Percentiles rank a stretch among this genome's conserved stretches.
Evolutionary conservation across 2,888 invertebrate species (phyloP).

Genomic region (Schizotus pectinicornis): DNA sequence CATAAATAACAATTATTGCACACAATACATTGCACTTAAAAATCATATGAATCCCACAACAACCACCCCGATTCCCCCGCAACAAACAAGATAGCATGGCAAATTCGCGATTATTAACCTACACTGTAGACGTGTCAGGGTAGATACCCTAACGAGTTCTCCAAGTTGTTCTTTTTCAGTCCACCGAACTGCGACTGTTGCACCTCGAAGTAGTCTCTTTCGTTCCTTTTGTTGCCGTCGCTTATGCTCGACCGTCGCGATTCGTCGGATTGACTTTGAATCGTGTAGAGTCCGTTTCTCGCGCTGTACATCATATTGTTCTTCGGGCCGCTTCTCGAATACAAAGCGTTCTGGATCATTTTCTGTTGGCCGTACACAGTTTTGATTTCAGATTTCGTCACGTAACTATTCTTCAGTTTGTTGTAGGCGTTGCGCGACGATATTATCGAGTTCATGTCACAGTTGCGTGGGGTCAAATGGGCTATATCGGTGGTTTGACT

Average conservation of each 20-base stretch:
- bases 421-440: constrained; percentile 43
- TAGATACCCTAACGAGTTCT: constrained; percentile 70
- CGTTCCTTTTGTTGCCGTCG: constrained; percentile 16
- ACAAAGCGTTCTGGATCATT: constrained; percentile 52
- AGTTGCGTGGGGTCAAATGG: constrained; percentile 53
- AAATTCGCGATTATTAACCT: neutral
- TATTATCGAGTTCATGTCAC: constrained; percentile 37
- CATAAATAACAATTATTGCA: constrained; percentile 30
- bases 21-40: constrained; percentile 25
- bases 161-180: constrained; percentile 57
- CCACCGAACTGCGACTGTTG: constrained; percentile 13
- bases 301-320: constrained; percentile 53
- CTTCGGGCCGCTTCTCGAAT: constrained; percentile 37
- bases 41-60: constrained; percentile 1
- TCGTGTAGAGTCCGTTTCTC: constrained; percentile 58
- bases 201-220: constrained; percentile 39
- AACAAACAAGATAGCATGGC: constrained; percentile 22
- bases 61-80: constrained; percentile 14
- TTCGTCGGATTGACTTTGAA: constrained; percentile 59
- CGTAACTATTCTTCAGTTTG: constrained; percentile 35
- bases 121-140: constrained; percentile 58
- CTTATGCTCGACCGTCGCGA: constrained; percentile 50
- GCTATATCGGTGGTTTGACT: constrained; percentile 74
- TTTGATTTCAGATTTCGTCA: constrained; percentile 28
- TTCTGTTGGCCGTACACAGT: constrained; percentile 37